These are phyloP conservation scores for Matsumurasca onukii DNA, from an alignment of 1,140 invertebrate species.

Conservation along the genomic window DNA sequence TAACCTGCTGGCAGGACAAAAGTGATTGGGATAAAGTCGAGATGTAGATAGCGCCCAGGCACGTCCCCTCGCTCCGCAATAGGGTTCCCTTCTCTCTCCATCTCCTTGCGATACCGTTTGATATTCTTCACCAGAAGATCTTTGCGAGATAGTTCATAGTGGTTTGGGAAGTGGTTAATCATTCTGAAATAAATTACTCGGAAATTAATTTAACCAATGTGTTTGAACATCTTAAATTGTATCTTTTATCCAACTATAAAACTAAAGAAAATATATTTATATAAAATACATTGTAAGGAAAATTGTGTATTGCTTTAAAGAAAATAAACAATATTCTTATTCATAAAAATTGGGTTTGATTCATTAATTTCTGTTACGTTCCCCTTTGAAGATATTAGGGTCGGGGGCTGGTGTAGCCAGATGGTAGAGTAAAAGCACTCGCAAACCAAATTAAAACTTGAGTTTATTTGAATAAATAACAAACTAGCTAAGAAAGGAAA, in stretches of 20 bases:
- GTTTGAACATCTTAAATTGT: neutral
- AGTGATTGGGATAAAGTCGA: constrained; percentile 91
- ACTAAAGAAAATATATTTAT: neutral
- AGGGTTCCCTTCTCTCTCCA: constrained; percentile 86
- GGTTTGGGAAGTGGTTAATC: constrained; percentile 92
- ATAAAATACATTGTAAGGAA: neutral
- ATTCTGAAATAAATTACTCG: constrained; percentile 52
- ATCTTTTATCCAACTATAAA: neutral
- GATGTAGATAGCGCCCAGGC: constrained; percentile 71
- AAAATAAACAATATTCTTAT: too few relatives aligned
- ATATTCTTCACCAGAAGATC: constrained; percentile 96
- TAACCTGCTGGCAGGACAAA: constrained; percentile 88
- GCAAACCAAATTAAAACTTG: too few relatives aligned
- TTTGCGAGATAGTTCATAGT: constrained; percentile 93
- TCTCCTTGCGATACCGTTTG: constrained; percentile 87
- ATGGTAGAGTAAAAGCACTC: too few relatives aligned
- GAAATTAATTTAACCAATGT: neutral
- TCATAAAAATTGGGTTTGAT: too few relatives aligned
- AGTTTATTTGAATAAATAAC: too few relatives aligned
- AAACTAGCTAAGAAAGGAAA: too few relatives aligned
- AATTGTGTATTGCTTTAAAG: neutral
- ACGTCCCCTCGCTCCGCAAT: constrained; percentile 78
- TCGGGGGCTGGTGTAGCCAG: too few relatives aligned
- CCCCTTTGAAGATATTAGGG: too few relatives aligned
- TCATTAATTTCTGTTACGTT: too few relatives aligned